Percentiles rank a stretch among this genome's conserved stretches.
phyloP scores from a whole-genome alignment of 2,113 vertebrate genomes.

The Delphinus delphis region DNA sequence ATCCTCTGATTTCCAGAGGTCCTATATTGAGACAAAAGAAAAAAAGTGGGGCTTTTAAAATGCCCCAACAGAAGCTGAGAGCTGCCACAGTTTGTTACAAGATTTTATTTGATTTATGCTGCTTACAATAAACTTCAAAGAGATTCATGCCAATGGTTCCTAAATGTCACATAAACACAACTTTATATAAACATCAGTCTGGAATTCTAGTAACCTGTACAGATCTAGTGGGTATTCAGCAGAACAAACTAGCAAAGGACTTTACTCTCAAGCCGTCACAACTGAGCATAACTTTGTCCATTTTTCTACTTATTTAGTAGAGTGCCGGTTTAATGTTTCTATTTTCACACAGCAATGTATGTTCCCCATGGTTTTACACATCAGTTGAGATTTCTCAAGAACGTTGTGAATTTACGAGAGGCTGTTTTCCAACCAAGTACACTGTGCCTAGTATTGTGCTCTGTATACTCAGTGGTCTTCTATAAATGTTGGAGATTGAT shows the following conservation, averaged over 20 bases:
- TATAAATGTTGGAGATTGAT: not conserved
- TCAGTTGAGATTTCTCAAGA: not conserved
- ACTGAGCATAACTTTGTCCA: not conserved
- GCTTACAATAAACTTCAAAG: conserved; percentile 64
- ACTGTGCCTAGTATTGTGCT: not conserved
- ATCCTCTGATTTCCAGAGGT: not conserved
- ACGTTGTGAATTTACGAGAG: not conserved
- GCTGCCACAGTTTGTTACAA: conserved; percentile 16
- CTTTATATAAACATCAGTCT: conserved; percentile 43
- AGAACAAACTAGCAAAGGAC: conserved; percentile 7
- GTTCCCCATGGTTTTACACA: not conserved
- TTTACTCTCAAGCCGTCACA: not conserved
- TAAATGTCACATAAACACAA: conserved; percentile 53
- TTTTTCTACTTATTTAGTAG: not conserved
- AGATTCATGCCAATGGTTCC: conserved; percentile 39
- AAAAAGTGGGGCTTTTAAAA: not conserved
- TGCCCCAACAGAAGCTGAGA: conserved; percentile 22
- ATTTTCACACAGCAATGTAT: not conserved
- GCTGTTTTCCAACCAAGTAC: not conserved
- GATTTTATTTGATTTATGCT: conserved; percentile 57
- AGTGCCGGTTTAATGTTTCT: not conserved
- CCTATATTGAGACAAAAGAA: not conserved
- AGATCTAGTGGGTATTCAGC: not conserved
- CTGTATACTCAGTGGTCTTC: not conserved
- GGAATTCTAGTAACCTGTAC: not conserved